Evolutionary conservation across 2,888 invertebrate genomes (phyloP).

Genomic region (Phorcus lineatus): DNA sequence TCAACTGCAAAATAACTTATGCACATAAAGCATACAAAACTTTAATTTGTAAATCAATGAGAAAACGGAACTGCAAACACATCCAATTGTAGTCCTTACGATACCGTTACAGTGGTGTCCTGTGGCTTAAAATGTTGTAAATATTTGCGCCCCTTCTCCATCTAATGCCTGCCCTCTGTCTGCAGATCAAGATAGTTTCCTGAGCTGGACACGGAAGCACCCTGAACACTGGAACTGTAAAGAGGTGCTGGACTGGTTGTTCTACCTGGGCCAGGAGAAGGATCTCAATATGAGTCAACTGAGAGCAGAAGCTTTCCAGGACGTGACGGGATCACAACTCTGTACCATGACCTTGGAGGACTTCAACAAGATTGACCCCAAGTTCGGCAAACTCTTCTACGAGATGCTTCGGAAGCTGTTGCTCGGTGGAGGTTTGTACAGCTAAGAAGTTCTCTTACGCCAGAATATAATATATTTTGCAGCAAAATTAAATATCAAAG

Average conservation of each 20-base stretch:
- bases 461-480: no score
- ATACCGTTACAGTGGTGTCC: no score
- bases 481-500: no score
- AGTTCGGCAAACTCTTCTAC: conserved; percentile 56
- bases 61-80: no score
- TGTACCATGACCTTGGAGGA: conserved; percentile 58
- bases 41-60: no score
- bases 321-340: conserved; percentile 56
- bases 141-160: no score
- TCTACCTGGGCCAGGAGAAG: conserved; percentile 56
- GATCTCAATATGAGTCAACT: conserved; percentile 59
- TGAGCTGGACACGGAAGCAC: conserved; percentile 64
- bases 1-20: no score
- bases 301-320: conserved; percentile 64
- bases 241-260: conserved; percentile 68
- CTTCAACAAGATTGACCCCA: conserved; percentile 55
- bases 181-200: conserved; percentile 43
- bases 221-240: conserved; percentile 61
- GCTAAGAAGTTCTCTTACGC: no score
- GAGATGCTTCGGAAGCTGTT: conserved; percentile 47
- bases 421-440: conserved; percentile 18
- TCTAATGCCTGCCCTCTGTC: neutral
- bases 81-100: no score
- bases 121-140: neutral
- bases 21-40: no score